Conservation (phyloP, 53 echinoderm and acorn worm genomes). For the Echinarachnius parma region DNA sequence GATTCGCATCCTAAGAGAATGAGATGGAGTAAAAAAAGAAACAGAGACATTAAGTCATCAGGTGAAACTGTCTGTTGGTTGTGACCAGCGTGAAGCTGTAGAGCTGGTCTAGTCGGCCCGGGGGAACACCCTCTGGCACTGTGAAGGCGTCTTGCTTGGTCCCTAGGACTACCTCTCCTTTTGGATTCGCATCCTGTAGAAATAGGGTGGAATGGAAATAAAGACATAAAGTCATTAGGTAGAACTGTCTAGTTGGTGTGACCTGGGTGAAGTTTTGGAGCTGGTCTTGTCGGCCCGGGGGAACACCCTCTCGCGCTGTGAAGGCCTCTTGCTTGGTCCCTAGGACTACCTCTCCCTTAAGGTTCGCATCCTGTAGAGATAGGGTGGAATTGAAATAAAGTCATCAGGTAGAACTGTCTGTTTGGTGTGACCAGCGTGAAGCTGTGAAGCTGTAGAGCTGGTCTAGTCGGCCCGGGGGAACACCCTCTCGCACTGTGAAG, state of each 20-base stretch:
- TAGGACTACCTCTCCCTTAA: conserved; percentile 72
- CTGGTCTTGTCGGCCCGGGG: conserved; percentile 80
- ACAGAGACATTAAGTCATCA: background rate
- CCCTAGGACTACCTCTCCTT: conserved; percentile 71
- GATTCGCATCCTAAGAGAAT: conserved; percentile 68
- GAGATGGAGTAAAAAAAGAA: conserved; percentile 1
- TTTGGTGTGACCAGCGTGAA: conserved; percentile 93
- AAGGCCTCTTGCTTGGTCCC: conserved; percentile 66
- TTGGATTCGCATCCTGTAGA: conserved; percentile 74
- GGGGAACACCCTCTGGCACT: conserved; percentile 72
- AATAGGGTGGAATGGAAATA: background rate
- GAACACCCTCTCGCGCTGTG: conserved; percentile 79
- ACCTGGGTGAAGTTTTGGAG: conserved; percentile 83
- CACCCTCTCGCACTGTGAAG: conserved; percentile 78
- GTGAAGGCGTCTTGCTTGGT: conserved; percentile 67
- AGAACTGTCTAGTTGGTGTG: conserved; percentile 91
- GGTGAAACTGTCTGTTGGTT: background rate
- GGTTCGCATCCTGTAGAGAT: conserved; percentile 69
- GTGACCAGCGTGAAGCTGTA: conserved; percentile 7
- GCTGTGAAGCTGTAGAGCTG: conserved; percentile 76
- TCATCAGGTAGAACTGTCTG: conserved; percentile 80
- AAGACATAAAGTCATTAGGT: too few species aligned
- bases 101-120: conserved; percentile 63
- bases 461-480: conserved; percentile 82
- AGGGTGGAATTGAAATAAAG: background rate